Base-by-base conservation (phyloP, 2,113 vertebrate species). In the Odobenus rosmarus region DNA sequence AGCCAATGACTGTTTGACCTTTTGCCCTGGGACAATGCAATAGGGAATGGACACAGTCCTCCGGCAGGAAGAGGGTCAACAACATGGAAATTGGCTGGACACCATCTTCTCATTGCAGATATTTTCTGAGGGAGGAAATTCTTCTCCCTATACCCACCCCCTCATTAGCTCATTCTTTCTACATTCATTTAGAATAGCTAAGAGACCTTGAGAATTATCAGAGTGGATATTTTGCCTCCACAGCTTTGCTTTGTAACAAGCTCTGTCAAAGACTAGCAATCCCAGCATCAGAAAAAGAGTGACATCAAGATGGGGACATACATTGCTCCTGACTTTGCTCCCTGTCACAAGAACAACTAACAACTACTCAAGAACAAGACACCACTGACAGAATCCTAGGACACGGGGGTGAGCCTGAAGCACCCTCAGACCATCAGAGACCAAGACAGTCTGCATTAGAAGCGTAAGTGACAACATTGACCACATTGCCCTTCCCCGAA, bases 1-100 rank as follows among this genome's bases (percentile, higher is more conserved):
- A 85, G 95, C 95, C 98, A 96, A 33, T 36, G 95, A 83, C 90
- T 4, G 42, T 26, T 93, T 96, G 94, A 97, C 97, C 94, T 97
- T 90, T 94, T 88, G 97, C 83, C 95, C 80, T 77, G 59, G 74
- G 96, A 90, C 67, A 85, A 64, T 80, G 59, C 92, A 90, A 11
- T 8, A 62, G 93, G 97, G 92, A 95, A 88, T 55, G 84, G 28
- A 92, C 11, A 1, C 31, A 83, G 85, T 55, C 89, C 49, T 55
- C 51, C 76, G 57, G 71, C 96, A 96, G 98, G 95, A 96, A 97
- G 71, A 82, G 59, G 92, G 88, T 93, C 90, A 90, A 80, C 31
- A 28, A 61, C 51, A 39, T 1, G 77, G 96, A 96, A 97, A 92
- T 53, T 85, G 51, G 90, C 94, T 46, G 80, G 90, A 93, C 57